Percentiles rank a stretch among this genome's conserved stretches.
phyloP scores from a whole-genome alignment of 1,140 invertebrate genomes.

The Propsilocerus akamusi region DNA sequence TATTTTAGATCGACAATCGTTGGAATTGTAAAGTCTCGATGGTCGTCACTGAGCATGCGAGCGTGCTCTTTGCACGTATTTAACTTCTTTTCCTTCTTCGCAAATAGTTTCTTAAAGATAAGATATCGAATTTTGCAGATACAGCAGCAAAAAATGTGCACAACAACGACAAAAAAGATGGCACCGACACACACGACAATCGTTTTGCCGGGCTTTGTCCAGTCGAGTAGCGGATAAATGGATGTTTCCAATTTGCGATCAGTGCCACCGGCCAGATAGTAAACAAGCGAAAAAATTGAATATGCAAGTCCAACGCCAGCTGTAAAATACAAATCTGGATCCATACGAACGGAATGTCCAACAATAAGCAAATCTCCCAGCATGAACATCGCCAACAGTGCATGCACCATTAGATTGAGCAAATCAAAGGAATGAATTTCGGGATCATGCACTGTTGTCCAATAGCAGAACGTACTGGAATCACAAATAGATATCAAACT shows the following conservation, averaged over 20 bases:
- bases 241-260: constrained; percentile 30
- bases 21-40: neutral
- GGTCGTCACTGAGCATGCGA: neutral
- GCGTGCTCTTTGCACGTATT: neutral
- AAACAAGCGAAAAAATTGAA: constrained; percentile 40
- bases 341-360: constrained; percentile 36
- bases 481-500: neutral
- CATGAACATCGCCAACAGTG: constrained; percentile 43
- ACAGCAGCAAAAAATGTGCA: constrained; percentile 25
- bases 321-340: constrained; percentile 37
- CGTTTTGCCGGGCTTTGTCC: constrained; percentile 32
- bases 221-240: constrained; percentile 41
- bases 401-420: constrained; percentile 42
- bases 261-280: constrained; percentile 42
- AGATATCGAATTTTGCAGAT: constrained; percentile 11
- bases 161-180: constrained; percentile 27
- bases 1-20: neutral
- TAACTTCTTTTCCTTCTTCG: neutral
- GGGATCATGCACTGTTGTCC: constrained; percentile 21
- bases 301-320: constrained; percentile 33
- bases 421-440: constrained; percentile 27
- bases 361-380: constrained; percentile 41
- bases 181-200: constrained; percentile 30
- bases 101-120: neutral
- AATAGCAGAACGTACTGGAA: constrained; percentile 19